A percentile compares a stretch with the other conserved stretches of the same genome.
Conservation (phyloP, 2,888 invertebrate genomes). For the Lepidochrysops patricia region DNA sequence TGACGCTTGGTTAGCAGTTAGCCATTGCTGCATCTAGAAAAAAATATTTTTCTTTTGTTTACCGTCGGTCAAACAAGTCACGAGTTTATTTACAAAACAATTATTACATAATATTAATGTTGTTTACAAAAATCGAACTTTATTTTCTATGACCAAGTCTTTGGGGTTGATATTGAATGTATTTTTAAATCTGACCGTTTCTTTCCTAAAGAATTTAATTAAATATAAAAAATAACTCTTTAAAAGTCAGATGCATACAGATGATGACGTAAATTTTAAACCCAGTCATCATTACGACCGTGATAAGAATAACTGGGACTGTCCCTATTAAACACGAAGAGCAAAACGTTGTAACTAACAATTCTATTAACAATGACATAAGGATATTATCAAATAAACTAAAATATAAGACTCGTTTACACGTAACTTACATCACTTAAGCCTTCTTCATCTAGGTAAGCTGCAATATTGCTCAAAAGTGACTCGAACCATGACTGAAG, state of each 20-base stretch:
- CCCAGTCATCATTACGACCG: not conserved
- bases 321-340: not conserved
- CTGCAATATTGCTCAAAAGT: conserved; percentile 43
- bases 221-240: too few relatives aligned
- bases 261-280: too few relatives aligned
- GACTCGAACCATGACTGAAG: conserved; percentile 46
- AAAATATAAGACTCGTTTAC: not conserved
- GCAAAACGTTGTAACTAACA: not conserved
- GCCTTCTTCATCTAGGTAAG: conserved; percentile 51
- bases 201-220: too few relatives aligned
- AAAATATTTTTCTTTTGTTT: too few relatives aligned
- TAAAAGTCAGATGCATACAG: not conserved
- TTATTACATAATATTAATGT: too few relatives aligned
- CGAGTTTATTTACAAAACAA: too few relatives aligned
- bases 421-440: conserved; percentile 47
- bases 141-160: too few relatives aligned
- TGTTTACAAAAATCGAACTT: too few relatives aligned
- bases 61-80: too few relatives aligned
- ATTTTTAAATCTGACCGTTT: too few relatives aligned
- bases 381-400: too few relatives aligned
- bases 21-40: conserved; percentile 56
- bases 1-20: conserved; percentile 31
- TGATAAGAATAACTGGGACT: not conserved
- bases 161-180: too few relatives aligned
- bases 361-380: not conserved